Conservation (phyloP, 2,888 invertebrate species). For the Phrixothrix hirtus region DNA sequence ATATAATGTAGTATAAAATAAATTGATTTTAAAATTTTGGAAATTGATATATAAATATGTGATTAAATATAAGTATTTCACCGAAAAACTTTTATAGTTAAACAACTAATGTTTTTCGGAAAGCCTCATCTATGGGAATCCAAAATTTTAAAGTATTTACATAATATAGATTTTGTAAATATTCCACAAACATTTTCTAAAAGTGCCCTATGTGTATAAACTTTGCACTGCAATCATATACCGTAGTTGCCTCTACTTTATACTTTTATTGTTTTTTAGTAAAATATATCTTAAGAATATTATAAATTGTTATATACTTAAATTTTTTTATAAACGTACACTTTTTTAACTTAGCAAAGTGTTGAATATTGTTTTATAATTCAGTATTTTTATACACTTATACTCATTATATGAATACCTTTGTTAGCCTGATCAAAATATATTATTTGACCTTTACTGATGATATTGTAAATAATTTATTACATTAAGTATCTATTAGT, state of each 20-base stretch:
- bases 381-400: too few relatives aligned
- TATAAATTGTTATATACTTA: slow-evolving; percentile 1
- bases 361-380: slow-evolving; percentile 5
- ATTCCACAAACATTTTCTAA: slow-evolving; percentile 24
- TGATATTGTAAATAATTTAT: slow-evolving; percentile 40
- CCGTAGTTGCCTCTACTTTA: slow-evolving; percentile 47
- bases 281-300: too few relatives aligned
- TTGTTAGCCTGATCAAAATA: slow-evolving; percentile 7
- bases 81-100: too few relatives aligned
- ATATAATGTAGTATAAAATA: slow-evolving; percentile 9
- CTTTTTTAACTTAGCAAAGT: background rate
- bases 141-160: slow-evolving; percentile 13
- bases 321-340: background rate
- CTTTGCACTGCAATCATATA: slow-evolving; percentile 42
- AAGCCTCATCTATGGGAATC: too few relatives aligned
- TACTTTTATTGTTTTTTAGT: slow-evolving; percentile 11
- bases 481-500: slow-evolving; percentile 18
- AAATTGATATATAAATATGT: background rate
- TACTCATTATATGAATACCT: slow-evolving; percentile 7
- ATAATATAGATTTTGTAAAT: slow-evolving; percentile 21
- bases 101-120: too few relatives aligned
- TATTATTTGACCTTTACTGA: slow-evolving; percentile 16
- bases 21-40: slow-evolving; percentile 13
- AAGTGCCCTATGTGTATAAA: slow-evolving; percentile 42
- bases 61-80: too few relatives aligned